Evolutionary conservation across 2,888 invertebrate genomes (phyloP).

Genomic region (Nemotelus pantherinus): DNA sequence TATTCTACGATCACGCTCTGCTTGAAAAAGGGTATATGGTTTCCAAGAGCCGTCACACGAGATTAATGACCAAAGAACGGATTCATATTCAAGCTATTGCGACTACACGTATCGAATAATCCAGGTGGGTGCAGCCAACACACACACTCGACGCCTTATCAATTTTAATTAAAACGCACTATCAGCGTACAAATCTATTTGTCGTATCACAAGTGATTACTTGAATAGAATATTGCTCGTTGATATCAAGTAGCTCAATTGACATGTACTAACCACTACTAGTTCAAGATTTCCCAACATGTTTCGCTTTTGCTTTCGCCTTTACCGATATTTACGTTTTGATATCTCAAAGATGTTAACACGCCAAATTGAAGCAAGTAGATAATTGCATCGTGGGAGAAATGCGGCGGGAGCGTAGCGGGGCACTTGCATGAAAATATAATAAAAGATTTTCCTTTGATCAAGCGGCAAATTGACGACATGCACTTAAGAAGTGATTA

Average conservation of each 20-base stretch:
- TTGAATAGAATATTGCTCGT: slow-evolving; percentile 36
- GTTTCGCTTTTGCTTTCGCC: slow-evolving; percentile 3
- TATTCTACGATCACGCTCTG: too few species aligned
- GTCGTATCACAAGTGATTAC: slow-evolving; percentile 42
- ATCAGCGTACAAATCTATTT: slow-evolving; percentile 42
- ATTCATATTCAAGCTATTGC: too few species aligned
- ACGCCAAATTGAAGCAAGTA: slow-evolving; percentile 27
- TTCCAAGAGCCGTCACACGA: too few species aligned
- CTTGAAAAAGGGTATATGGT: too few species aligned
- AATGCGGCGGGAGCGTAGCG: not conserved
- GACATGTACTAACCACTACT: slow-evolving; percentile 44
- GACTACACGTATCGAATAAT: too few species aligned
- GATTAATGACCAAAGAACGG: too few species aligned
- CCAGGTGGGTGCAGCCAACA: too few species aligned
- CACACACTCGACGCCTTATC: slow-evolving; percentile 33
- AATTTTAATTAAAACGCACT: slow-evolving; percentile 40
- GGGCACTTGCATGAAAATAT: not conserved
- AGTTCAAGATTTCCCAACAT: slow-evolving; percentile 35
- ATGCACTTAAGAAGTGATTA: slow-evolving; percentile 37
- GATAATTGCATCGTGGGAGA: slow-evolving; percentile 4
- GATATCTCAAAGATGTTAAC: slow-evolving; percentile 38
- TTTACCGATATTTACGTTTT: slow-evolving; percentile 36
- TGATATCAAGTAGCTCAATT: slow-evolving; percentile 44
- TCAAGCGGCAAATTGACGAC: slow-evolving; percentile 27
- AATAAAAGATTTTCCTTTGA: slow-evolving; percentile 25